Percentiles rank a stretch among this genome's conserved stretches.
phyloP scores from a whole-genome alignment of 2,888 invertebrate genomes.

The Lasioglossum zephyrum region DNA sequence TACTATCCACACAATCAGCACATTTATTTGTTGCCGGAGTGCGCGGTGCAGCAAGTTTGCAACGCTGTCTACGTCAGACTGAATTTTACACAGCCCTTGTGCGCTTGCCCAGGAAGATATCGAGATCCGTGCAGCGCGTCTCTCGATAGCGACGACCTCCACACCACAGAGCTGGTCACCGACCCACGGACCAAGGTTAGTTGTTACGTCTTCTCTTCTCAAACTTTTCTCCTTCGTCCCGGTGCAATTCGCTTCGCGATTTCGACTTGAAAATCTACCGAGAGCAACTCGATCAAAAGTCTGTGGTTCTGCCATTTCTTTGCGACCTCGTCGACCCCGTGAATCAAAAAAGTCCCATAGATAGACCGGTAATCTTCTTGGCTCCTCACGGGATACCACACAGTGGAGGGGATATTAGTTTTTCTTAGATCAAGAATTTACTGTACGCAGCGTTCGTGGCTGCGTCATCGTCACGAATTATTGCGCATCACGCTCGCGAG shows the following conservation, averaged over 20 bases:
- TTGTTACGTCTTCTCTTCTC: constrained; percentile 20
- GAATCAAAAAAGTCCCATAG: too few relatives aligned
- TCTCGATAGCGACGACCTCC: constrained; percentile 94
- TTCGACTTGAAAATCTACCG: not conserved
- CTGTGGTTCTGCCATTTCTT: too few relatives aligned
- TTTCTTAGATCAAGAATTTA: too few relatives aligned
- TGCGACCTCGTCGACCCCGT: too few relatives aligned
- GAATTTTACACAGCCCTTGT: constrained; percentile 96
- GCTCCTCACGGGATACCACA: too few relatives aligned
- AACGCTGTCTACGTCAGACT: constrained; percentile 96
- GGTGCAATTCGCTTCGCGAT: not conserved
- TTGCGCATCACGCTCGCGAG: not conserved
- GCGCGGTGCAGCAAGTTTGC: constrained; percentile 97
- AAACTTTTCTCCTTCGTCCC: not conserved
- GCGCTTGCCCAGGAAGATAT: constrained; percentile 95
- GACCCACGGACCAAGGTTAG: constrained; percentile 93
- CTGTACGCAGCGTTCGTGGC: too few relatives aligned
- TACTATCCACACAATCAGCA: constrained; percentile 97
- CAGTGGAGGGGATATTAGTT: too few relatives aligned
- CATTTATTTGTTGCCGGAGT: constrained; percentile 95
- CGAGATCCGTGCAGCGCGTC: constrained; percentile 96
- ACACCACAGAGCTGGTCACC: constrained; percentile 95
- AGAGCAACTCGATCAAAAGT: not conserved
- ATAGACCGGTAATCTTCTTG: too few relatives aligned
- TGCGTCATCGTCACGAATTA: not conserved